Percentiles rank a stretch among this genome's conserved stretches.
Conservation (phyloP, 2,113 vertebrate species). For the Podiceps cristatus region DNA sequence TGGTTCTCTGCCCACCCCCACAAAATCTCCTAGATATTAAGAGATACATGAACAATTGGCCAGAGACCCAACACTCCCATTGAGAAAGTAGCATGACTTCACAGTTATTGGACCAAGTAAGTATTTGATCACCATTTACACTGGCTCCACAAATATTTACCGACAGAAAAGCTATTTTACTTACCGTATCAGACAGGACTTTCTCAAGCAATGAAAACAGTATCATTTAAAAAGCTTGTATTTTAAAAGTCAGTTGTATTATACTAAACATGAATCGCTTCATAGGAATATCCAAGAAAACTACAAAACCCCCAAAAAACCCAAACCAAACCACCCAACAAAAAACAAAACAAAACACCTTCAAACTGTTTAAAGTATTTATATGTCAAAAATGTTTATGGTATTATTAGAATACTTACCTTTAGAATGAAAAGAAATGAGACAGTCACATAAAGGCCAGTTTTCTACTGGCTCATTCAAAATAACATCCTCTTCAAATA, state of each 20-base stretch:
- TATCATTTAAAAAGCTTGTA: not conserved
- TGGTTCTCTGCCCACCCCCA: not conserved
- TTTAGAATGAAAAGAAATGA: conserved; percentile 95
- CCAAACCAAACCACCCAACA: too few species aligned
- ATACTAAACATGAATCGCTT: not conserved
- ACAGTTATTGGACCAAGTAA: not conserved
- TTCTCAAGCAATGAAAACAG: not conserved
- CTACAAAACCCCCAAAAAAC: not conserved
- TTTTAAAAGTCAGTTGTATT: not conserved
- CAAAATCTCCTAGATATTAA: not conserved
- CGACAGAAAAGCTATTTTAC: not conserved
- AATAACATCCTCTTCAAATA: conserved; percentile 90
- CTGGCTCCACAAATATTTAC: not conserved
- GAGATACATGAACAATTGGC: not conserved
- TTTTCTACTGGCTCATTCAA: conserved; percentile 89
- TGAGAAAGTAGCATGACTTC: not conserved
- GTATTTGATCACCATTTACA: not conserved
- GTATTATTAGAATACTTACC: conserved; percentile 68
- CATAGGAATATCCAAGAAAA: not conserved
- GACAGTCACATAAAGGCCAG: conserved; percentile 91
- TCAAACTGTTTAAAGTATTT: not conserved
- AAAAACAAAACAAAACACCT: not conserved
- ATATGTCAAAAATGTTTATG: not conserved
- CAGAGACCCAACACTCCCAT: not conserved
- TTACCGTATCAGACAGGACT: not conserved